Evolutionary conservation across 2,113 vertebrate genomes (phyloP).

Genomic region (Rhagologus leucostigma): DNA sequence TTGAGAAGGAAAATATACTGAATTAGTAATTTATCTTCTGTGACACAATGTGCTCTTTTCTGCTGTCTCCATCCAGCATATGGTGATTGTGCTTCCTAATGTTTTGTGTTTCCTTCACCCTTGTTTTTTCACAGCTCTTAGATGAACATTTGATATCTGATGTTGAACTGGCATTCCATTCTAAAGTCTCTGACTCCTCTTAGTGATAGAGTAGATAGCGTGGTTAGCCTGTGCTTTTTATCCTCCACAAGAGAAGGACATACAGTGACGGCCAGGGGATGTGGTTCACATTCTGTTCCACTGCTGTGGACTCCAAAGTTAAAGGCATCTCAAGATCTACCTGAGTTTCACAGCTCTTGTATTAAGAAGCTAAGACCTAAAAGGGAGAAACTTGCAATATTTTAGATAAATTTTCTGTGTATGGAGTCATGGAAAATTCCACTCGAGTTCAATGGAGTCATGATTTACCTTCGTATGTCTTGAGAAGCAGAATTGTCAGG

Average conservation of each 20-base stretch:
- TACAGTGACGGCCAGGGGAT: neutral
- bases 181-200: neutral
- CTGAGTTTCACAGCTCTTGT: neutral
- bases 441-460: neutral
- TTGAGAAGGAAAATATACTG: neutral
- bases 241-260: neutral
- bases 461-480: neutral
- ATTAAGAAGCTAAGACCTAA: neutral
- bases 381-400: neutral
- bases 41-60: neutral
- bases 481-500: neutral
- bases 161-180: neutral
- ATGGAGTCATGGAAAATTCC: neutral
- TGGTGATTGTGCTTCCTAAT: neutral
- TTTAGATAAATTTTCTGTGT: neutral
- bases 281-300: neutral
- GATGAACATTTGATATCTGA: neutral
- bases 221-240: neutral
- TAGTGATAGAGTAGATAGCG: neutral
- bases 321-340: neutral
- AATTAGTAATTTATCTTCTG: neutral
- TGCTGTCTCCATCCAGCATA: neutral
- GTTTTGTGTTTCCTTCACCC: neutral
- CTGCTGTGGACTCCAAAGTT: neutral
- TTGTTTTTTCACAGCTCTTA: neutral